A percentile compares a stretch with the other conserved stretches of the same genome.
These are phyloP conservation scores for Amphipoea oculea DNA, from an alignment of 2,888 invertebrate genomes.

Conservation along the genomic window DNA sequence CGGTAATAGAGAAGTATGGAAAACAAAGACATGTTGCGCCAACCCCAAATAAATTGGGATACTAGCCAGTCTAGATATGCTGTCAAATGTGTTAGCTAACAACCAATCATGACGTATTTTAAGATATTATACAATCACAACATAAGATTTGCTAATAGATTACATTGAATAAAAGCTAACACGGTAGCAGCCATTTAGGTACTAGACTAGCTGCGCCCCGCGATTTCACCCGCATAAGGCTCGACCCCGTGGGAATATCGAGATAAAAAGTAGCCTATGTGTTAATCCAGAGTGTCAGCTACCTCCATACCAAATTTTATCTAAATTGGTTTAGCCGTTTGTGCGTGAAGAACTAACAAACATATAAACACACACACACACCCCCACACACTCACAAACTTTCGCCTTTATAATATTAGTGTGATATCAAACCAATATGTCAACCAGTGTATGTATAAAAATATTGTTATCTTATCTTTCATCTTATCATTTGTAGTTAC, in stretches of 20 bases:
- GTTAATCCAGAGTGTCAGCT: too few species aligned
- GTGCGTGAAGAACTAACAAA: too few species aligned
- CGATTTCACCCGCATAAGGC: too few species aligned
- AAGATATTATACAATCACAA: neutral
- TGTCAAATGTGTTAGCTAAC: neutral
- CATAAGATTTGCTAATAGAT: neutral
- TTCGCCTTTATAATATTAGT: too few species aligned
- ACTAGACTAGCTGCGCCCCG: neutral
- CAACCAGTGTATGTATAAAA: neutral
- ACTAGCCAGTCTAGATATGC: neutral
- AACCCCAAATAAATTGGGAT: neutral
- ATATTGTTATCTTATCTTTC: neutral
- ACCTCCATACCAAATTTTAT: too few species aligned
- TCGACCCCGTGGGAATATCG: too few species aligned
- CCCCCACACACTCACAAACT: too few species aligned
- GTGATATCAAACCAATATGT: neutral
- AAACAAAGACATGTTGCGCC: neutral
- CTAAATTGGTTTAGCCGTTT: too few species aligned
- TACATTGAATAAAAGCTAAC: neutral
- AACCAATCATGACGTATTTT: neutral
- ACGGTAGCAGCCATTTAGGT: constrained; percentile 2
- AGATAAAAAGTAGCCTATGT: too few species aligned
- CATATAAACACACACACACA: too few species aligned
- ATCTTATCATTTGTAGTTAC: constrained; percentile 6
- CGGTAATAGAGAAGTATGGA: neutral